Evolutionary conservation across 30 jellyfish, hydroid and myxozoan species (phyloP).

Genomic region (Pseudorhiza aurosa): DNA sequence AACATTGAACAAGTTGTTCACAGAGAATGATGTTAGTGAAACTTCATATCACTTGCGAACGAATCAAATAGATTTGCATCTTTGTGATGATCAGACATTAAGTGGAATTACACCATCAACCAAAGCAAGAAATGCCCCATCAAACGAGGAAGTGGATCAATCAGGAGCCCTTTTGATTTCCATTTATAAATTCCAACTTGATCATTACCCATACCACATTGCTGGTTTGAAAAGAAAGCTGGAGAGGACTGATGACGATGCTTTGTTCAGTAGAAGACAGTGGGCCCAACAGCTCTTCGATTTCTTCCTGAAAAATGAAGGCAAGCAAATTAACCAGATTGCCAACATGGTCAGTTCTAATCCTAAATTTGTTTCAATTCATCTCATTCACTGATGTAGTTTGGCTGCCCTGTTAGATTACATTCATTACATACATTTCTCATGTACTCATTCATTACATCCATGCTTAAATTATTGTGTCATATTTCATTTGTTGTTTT

Average conservation of each 20-base stretch:
- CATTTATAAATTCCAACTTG: constrained; percentile 59
- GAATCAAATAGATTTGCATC: constrained; percentile 84
- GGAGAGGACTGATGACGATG: constrained; percentile 71
- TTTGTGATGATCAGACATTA: constrained; percentile 91
- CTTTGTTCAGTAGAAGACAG: constrained; percentile 75
- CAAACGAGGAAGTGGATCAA: constrained; percentile 6
- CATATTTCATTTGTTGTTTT: too few relatives aligned
- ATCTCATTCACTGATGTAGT: too few relatives aligned
- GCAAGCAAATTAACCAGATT: constrained; percentile 33
- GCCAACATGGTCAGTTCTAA: constrained; percentile 31
- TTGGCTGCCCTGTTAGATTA: too few relatives aligned
- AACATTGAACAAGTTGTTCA: constrained; percentile 56
- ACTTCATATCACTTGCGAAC: constrained; percentile 89
- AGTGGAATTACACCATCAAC: constrained; percentile 32
- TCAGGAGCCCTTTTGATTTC: constrained; percentile 94
- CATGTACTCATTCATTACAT: too few relatives aligned
- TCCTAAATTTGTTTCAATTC: too few relatives aligned
- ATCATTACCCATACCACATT: constrained; percentile 97
- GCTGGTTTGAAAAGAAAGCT: constrained; percentile 79
- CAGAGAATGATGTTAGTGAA: constrained; percentile 83
- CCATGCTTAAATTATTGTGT: too few relatives aligned
- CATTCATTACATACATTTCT: too few relatives aligned
- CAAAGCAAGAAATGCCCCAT: background rate
- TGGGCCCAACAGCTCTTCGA: constrained; percentile 96
- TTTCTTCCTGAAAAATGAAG: constrained; percentile 83